phyloP scores from a whole-genome alignment of 2,113 vertebrate genomes.

The Leptocoma aspasia region DNA sequence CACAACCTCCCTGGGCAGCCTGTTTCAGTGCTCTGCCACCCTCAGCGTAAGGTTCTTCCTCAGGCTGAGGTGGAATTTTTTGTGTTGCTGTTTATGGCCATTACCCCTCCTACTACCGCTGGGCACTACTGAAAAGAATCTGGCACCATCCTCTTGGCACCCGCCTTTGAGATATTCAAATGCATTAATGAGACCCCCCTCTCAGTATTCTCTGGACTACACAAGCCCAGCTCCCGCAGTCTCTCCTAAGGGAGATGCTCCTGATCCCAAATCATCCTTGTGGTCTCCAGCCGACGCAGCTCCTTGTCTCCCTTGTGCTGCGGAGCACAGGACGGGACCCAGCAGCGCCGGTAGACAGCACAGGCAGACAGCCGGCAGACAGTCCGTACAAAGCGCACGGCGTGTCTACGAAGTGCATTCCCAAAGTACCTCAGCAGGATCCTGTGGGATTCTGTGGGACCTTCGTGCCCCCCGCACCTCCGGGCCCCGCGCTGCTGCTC shows the following conservation, averaged over 20 bases:
- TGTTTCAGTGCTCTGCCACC: not conserved
- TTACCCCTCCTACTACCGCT: not conserved
- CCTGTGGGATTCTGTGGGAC: fast-evolving
- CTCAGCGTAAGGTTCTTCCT: not conserved
- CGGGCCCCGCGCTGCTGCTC: not conserved
- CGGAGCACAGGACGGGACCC: not conserved
- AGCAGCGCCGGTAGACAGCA: not conserved
- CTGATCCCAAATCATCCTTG: not conserved
- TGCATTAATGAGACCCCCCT: no score
- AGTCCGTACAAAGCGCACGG: no score
- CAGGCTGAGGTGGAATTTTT: not conserved
- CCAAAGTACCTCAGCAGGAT: fast-evolving
- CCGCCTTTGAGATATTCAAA: not conserved
- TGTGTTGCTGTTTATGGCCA: not conserved
- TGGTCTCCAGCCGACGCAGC: no score
- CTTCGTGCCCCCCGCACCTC: fast-evolving
- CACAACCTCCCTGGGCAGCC: not conserved
- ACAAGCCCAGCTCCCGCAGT: not conserved
- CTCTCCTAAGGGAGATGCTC: not conserved
- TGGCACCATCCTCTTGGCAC: not conserved
- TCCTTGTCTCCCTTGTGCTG: not conserved
- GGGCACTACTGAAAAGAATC: not conserved
- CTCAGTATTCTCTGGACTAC: no score
- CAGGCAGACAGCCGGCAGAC: no score
- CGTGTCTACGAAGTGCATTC: fast-evolving